Base-by-base conservation (phyloP, 2,797 vertebrate species). In the Rhynchonycteris naso region DNA sequence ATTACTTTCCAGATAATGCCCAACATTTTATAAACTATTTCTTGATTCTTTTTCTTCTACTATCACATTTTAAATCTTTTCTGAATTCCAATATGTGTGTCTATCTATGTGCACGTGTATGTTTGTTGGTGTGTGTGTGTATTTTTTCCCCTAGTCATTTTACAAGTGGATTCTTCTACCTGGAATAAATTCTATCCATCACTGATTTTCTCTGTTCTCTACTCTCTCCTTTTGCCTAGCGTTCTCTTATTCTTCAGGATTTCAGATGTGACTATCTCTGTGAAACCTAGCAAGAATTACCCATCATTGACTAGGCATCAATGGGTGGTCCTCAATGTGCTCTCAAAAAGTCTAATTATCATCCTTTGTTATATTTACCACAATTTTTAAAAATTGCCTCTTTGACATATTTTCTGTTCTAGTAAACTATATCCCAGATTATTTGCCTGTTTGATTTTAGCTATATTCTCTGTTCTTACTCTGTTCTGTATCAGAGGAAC, bases 201-300 rank as follows among this genome's bases (percentile, higher is more conserved):
- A 21, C 24, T 28, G 26, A 7, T 1, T 30, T 78, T 33, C 7
- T 15, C 16, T 30, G 6, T 7, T 56, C 9, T 88, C 16, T 52
- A 0, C 4, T 52, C 26, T 2, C 1, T 92, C 50, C 7, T 18
- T 28, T 69, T 56, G 2, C 30, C 2, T 68, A 16, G 2, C 13
- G 58, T 2, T 66, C 38, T 86, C n/a, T 2, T 66, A 11, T 61
- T 43, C 14, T 71, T 43, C 14, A 61, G 3, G 7, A 52, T 26
- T 52, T 0, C 30, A 58, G 1, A 38, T 14, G 0, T 24, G 66
- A 24, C 2, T 1, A 33, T 0, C n/a, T 74, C 28, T 43, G 14
- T 63, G 69, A 80, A 68, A 28, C 3, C 4, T 69, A 63, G 18
- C 43, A 16, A 33, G 24, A 69, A 35, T 72, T 61, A 72, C 0